phyloP scores from a whole-genome alignment of 2,113 vertebrate species.

The Elephas maximus region DNA sequence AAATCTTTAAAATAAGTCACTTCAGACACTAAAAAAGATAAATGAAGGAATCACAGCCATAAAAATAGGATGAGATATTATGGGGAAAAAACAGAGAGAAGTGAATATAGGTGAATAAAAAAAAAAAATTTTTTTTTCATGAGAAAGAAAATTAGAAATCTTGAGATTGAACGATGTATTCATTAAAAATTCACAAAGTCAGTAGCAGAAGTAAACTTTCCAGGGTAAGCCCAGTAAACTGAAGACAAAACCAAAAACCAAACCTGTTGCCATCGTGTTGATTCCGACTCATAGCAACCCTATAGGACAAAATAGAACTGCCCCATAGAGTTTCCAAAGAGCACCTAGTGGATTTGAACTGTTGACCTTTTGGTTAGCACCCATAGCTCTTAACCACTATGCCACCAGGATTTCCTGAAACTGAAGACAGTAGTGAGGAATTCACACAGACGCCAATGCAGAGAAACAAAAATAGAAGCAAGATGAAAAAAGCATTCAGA shows the following conservation, averaged over 20 bases:
- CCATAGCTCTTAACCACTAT: too few species aligned
- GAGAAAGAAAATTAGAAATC: slow-evolving; percentile 18
- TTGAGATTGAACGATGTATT: background rate
- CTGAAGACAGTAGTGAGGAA: background rate
- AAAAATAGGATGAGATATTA: background rate
- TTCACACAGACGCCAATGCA: background rate
- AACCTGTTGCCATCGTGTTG: too few species aligned
- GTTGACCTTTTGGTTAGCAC: too few species aligned
- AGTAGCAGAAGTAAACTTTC: background rate
- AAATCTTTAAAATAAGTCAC: background rate
- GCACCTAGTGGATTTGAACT: too few species aligned
- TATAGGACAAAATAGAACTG: too few species aligned
- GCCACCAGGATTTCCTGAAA: background rate
- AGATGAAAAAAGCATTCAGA: background rate
- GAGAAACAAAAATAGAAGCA: background rate
- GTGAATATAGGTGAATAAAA: background rate
- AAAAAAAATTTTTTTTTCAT: too few species aligned
- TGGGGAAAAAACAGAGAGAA: slow-evolving; percentile 29
- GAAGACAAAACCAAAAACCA: background rate
- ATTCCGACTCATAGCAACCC: too few species aligned
- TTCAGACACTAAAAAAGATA: background rate
- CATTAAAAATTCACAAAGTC: background rate
- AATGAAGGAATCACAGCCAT: background rate
- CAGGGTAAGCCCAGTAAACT: background rate
- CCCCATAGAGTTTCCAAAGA: too few species aligned